Evolutionary conservation across 2,113 vertebrate genomes (phyloP), one percentile per base, ranked within the genome.

Genomic region (Lamprotornis superbus): DNA sequence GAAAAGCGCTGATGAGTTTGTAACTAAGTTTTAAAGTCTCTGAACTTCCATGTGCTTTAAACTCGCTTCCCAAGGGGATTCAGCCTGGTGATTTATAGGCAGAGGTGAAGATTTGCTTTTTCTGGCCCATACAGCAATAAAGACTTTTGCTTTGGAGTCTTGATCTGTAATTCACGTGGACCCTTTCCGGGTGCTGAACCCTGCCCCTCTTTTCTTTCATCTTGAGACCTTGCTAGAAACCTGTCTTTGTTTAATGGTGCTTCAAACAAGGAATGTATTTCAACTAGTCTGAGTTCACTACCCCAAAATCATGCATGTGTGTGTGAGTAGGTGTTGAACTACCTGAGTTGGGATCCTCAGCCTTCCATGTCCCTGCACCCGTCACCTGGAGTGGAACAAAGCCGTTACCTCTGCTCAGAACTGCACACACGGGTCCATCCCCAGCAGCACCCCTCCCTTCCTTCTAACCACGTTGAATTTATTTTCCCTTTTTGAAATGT

Each of bases 201-300:
- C 87, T 84, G 33, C 59, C 74, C 86, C 33, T 87, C 75, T 94
- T 53, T 76, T 65, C 79, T 87, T 90, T 87, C 93, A 63, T 44
- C 94, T 22, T 31, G 68, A 96, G 91, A 96, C 71, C 47, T 89
- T 96, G 94, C 86, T 96, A 95, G 93, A 69, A 94, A 87, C 73
- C 78, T 90, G 90, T 93, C 93, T 95, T 96, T 94, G 94, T 97
- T 97, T 83, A 96, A 96, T 97, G 96, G 97, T 97, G 97, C 97
- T 97, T 97, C 93, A 94, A 94, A 95, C 83, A 87, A 96, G 90
- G 97, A 97, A 97, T 97, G 96, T 97, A 96, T 97, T 97, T 96
- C 90, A 94, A 50, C 80, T 46, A 90, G 74, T 94, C 84, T 39
- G 9, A 88, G 77, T 93, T 97, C 95, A 95, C 93, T 47, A 76